These are phyloP conservation scores for Enteromius radiatus DNA, from an alignment of 2,797 vertebrate genomes.

Conservation along the genomic window DNA sequence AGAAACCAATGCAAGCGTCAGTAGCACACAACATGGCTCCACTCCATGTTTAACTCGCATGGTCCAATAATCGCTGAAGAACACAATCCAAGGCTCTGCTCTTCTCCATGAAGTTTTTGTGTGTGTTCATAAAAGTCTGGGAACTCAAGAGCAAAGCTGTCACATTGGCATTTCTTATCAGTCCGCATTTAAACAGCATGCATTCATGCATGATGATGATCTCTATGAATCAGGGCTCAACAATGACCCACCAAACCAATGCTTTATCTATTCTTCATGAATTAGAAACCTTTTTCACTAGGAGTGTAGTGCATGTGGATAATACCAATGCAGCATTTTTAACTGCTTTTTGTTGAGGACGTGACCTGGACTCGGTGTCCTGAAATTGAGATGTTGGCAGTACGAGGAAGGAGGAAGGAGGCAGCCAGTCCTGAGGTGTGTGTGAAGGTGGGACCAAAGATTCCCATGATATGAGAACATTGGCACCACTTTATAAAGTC, in stretches of 20 bases:
- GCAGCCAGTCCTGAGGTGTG: constrained; percentile 8
- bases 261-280: background rate
- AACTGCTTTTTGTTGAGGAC: constrained; percentile 3
- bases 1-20: constrained; percentile 65
- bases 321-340: background rate
- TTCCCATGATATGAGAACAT: background rate
- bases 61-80: constrained; percentile 46
- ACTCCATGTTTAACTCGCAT: constrained; percentile 53
- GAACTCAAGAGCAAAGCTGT: background rate
- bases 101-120: constrained; percentile 15
- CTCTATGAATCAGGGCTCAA: background rate
- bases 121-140: constrained; percentile 6
- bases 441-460: background rate
- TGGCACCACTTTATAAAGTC: background rate
- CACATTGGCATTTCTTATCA: background rate
- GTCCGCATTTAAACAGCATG: constrained; percentile 43
- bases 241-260: background rate
- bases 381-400: constrained; percentile 61
- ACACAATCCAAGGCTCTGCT: constrained; percentile 35
- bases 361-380: background rate
- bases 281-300: background rate
- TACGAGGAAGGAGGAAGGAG: constrained; percentile 26
- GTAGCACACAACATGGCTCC: constrained; percentile 62
- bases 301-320: background rate
- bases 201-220: constrained; percentile 7